A percentile compares a stretch with the other conserved stretches of the same genome.
Conservation (phyloP, 1,140 invertebrate genomes). For the Bombus fervidus region DNA sequence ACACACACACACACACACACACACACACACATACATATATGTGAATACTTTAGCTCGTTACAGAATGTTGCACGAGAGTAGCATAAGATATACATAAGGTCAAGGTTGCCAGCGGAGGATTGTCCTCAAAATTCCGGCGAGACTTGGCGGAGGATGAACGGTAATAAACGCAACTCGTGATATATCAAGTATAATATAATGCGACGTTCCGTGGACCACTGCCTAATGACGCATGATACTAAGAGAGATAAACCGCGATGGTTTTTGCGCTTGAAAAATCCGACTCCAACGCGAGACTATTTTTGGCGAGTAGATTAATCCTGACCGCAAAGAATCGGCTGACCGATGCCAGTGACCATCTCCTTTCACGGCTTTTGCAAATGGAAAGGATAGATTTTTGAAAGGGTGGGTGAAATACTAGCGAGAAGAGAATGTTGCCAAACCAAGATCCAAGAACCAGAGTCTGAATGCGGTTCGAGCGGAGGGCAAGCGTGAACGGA, state of each 20-base stretch:
- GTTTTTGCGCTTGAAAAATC: constrained; percentile 16
- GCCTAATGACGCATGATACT: constrained; percentile 42
- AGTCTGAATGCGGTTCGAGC: background rate
- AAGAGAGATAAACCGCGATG: constrained; percentile 36
- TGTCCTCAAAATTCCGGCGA: background rate
- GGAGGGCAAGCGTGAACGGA: background rate
- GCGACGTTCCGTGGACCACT: constrained; percentile 5
- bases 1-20: no score
- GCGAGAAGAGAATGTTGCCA: background rate
- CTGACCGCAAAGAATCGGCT: constrained; percentile 8
- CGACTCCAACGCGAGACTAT: background rate
- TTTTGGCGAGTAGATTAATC: constrained; percentile 20
- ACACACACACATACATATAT: fast-evolving
- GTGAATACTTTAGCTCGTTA: no score
- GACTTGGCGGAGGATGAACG: no score
- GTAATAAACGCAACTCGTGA: background rate
- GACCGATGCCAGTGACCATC: constrained; percentile 2
- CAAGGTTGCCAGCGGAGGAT: background rate
- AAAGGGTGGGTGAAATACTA: background rate
- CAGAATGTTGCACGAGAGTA: background rate
- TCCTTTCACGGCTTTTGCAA: background rate
- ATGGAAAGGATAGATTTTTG: background rate
- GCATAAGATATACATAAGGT: background rate
- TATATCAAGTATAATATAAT: background rate
- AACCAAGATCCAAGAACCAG: background rate